A percentile compares a stretch with the other conserved stretches of the same genome.
phyloP scores from a whole-genome alignment of 2,113 vertebrate species.

The Tachuris rubrigastra region DNA sequence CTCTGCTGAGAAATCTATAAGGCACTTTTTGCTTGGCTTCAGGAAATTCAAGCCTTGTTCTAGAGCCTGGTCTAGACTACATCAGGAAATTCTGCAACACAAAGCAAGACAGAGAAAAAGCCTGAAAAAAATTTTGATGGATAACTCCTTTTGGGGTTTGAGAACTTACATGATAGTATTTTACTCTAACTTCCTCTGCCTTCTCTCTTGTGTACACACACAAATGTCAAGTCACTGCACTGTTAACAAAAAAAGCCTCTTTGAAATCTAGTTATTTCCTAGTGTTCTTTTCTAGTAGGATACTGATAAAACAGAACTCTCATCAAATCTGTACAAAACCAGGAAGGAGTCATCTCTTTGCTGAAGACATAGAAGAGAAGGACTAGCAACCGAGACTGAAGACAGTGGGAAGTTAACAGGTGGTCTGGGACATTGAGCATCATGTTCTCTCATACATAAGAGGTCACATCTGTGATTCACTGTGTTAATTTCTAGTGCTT shows the following conservation, averaged over 20 bases:
- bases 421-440: background rate
- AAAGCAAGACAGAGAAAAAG: background rate
- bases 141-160: background rate
- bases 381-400: background rate
- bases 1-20: background rate
- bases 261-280: background rate
- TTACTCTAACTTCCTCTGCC: background rate
- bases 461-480: background rate
- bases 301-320: background rate
- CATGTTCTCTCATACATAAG: background rate
- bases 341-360: background rate
- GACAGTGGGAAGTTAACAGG: background rate
- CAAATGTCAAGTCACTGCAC: background rate
- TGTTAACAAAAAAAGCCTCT: background rate
- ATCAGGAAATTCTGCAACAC: background rate
- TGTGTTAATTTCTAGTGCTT: background rate
- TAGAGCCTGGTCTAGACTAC: background rate
- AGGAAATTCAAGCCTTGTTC: background rate
- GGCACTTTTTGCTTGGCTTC: background rate
- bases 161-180: background rate
- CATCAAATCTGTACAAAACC: background rate
- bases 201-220: background rate
- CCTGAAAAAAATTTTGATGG: background rate
- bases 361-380: background rate
- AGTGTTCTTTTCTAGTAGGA: background rate